A percentile compares a stretch with the other conserved stretches of the same genome.
phyloP scores from a whole-genome alignment of 2,113 vertebrate species.

The Erythrocercus mccallii region DNA sequence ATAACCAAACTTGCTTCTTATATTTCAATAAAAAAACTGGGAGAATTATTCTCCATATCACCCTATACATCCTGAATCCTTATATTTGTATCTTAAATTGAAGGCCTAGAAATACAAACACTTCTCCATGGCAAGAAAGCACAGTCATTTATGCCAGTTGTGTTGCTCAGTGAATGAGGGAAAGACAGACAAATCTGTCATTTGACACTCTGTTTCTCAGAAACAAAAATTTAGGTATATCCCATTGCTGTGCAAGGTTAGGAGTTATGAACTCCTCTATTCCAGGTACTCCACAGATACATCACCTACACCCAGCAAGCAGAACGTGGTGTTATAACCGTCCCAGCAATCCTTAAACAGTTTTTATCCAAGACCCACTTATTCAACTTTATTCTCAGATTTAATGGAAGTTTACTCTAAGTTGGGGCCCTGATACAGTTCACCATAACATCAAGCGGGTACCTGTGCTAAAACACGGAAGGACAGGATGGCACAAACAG shows the following conservation, averaged over 20 bases:
- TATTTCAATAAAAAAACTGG: neutral
- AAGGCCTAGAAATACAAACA: neutral
- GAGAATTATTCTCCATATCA: neutral
- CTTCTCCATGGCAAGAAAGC: neutral
- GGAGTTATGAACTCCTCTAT: neutral
- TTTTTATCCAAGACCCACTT: neutral
- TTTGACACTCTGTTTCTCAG: neutral
- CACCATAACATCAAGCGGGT: neutral
- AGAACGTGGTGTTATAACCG: neutral
- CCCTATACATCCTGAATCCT: neutral
- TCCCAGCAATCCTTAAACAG: neutral
- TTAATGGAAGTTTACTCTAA: neutral
- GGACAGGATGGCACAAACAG: neutral
- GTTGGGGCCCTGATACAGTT: neutral
- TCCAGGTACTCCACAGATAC: neutral
- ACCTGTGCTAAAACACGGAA: neutral
- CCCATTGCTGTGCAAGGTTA: neutral
- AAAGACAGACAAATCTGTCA: neutral
- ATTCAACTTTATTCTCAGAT: neutral
- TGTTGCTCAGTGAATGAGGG: neutral
- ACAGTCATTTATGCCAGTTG: rapidly evolving
- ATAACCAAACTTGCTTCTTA: neutral
- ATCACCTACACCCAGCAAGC: neutral
- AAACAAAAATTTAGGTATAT: neutral
- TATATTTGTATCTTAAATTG: neutral